A percentile compares a stretch with the other conserved stretches of the same genome.
Conservation (phyloP, 2,113 vertebrate genomes). For the Alouatta palliata region DNA sequence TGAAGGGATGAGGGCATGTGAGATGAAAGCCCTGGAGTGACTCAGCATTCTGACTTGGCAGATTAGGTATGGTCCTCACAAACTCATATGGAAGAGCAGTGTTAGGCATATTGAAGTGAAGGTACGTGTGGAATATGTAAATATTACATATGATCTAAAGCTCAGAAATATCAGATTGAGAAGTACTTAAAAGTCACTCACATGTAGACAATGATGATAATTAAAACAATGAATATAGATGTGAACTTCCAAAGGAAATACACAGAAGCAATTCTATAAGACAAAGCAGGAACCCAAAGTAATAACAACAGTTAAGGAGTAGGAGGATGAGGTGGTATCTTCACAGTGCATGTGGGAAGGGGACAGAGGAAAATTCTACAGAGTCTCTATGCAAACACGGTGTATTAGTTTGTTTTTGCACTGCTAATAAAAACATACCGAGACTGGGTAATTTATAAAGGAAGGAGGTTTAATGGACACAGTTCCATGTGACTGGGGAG, state of each 20-base stretch:
- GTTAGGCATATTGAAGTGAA: neutral
- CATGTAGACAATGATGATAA: neutral
- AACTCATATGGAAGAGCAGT: neutral
- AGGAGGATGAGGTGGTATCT: neutral
- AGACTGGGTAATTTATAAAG: too few relatives aligned
- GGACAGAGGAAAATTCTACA: neutral
- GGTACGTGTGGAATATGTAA: neutral
- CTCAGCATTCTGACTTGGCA: neutral
- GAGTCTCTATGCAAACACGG: neutral
- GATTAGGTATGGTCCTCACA: neutral
- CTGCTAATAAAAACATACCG: too few relatives aligned
- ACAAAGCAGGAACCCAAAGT: neutral
- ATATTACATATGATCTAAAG: neutral
- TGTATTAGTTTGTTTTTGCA: too few relatives aligned
- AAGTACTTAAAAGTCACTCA: neutral
- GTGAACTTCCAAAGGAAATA: neutral
- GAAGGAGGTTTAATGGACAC: too few relatives aligned
- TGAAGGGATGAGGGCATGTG: neutral
- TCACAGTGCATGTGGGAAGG: neutral
- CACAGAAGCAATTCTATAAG: neutral
- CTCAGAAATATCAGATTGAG: neutral
- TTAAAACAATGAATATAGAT: neutral
- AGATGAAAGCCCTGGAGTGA: neutral
- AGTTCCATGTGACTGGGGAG: too few relatives aligned
- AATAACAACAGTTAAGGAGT: neutral